Base-by-base conservation (phyloP, 2,113 vertebrate genomes). In the Channa maculata region DNA sequence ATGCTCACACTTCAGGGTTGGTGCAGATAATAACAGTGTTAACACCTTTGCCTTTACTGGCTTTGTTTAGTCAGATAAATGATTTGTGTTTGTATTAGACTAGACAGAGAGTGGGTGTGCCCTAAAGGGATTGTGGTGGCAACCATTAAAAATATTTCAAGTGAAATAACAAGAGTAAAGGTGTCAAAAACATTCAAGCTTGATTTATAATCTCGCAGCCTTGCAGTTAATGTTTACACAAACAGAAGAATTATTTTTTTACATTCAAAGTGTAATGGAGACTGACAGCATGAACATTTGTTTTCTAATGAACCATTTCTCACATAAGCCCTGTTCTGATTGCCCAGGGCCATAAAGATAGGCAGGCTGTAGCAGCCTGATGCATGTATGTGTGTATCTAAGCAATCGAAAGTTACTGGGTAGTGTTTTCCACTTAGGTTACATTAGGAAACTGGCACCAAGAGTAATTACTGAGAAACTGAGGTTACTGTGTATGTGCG, bases 71-170 rank as follows among this genome's bases (percentile, higher is more conserved):
- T 88, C 65, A 71, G 55, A 14, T 6, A 48, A 63, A 62, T 76
- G 46, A 84, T 89, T 71, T 82, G 10, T 44, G 8, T 73, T 44
- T 41, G 71, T 59, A 75, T 73, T 87, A 78, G 58, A 78, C 65
- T 49, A 77, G 70, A 85, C 80, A 76, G 57, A 14, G 81, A 82
- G 89, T 88, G 87, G 89, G 88, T 84, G 83, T 85, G 82, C 82
- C 89, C 83, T 84, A 48, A 79, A 92, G 79, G 74, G 43, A 37
- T 61, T 2, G 68, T 73, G 65, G 82, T 76, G 73, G 65, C 49
- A 83, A 73, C 45, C 39, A 68, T 79, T 68, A 67, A 75, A 75
- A 44, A 38, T 9, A 43, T 69, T 65, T 71, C 13, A 58, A 63
- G 9, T 73, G 33, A 48, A 24, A 24, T 24, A 24, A 24, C 24